Evolutionary conservation across 2,888 invertebrate species (phyloP).

Genomic region (Auanema freiburgensis): DNA sequence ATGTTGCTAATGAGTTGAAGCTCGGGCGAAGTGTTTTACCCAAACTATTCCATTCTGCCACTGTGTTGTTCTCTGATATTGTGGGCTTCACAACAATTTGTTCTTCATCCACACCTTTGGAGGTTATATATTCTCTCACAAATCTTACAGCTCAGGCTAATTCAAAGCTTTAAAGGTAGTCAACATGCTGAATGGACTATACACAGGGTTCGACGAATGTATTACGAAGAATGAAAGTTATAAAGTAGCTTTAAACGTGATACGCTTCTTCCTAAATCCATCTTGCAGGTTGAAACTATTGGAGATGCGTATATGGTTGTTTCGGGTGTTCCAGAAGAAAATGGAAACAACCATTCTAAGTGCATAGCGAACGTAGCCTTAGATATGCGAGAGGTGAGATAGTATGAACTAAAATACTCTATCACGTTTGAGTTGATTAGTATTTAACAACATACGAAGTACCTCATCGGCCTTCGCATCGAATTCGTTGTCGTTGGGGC

Average conservation of each 20-base stretch:
- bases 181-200: conserved; percentile 59
- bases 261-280: background rate
- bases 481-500: conserved; percentile 60
- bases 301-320: conserved; percentile 63
- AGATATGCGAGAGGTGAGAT: conserved; percentile 49
- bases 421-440: conserved; percentile 29
- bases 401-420: no score
- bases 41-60: conserved; percentile 52
- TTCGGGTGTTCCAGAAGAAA: conserved; percentile 60
- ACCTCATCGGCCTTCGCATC: conserved; percentile 47
- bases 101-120: conserved; percentile 55
- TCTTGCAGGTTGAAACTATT: conserved; percentile 54
- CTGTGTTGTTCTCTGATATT: conserved; percentile 53
- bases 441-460: conserved; percentile 52
- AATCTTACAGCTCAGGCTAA: background rate
- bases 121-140: conserved; percentile 43
- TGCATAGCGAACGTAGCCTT: conserved; percentile 54
- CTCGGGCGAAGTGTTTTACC: conserved; percentile 58
- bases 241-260: conserved; percentile 32
- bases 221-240: conserved; percentile 51
- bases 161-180: conserved; percentile 37
- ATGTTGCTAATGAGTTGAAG: conserved; percentile 60
- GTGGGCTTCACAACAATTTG: conserved; percentile 61
- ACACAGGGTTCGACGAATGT: conserved; percentile 60
- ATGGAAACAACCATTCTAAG: conserved; percentile 53